These are phyloP conservation scores for Raja brachyura DNA, from an alignment of 2,113 vertebrate species.

Conservation along the genomic window DNA sequence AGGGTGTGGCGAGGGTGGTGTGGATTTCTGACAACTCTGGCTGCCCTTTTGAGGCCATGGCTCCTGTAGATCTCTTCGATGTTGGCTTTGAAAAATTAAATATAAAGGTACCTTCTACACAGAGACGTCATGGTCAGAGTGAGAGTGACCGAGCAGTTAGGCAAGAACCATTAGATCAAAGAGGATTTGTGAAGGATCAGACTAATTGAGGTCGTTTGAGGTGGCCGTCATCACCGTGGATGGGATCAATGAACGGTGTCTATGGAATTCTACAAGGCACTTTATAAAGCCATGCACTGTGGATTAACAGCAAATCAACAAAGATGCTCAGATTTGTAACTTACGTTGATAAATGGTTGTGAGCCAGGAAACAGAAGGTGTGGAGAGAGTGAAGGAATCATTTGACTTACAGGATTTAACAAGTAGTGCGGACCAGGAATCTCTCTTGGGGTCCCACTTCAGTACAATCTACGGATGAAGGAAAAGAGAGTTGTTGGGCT, in stretches of 20 bases:
- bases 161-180: background rate
- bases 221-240: background rate
- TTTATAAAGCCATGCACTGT: background rate
- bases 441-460: background rate
- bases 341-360: background rate
- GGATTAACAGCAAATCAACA: background rate
- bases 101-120: background rate
- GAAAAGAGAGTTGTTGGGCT: background rate
- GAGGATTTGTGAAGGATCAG: background rate
- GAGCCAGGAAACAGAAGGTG: background rate
- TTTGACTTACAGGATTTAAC: background rate
- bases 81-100: too few relatives aligned
- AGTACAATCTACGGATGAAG: background rate
- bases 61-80: too few relatives aligned
- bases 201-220: background rate
- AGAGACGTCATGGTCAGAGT: background rate
- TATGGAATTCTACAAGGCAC: too few relatives aligned
- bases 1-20: too few relatives aligned
- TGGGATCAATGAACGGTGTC: too few relatives aligned
- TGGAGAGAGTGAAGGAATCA: background rate
- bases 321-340: background rate
- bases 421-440: background rate
- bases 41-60: too few relatives aligned
- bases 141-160: background rate
- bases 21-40: too few relatives aligned